Evolutionary conservation across 1,140 invertebrate species (phyloP), one percentile per base, ranked within the genome.

Genomic region (Halictus rubicundus): DNA sequence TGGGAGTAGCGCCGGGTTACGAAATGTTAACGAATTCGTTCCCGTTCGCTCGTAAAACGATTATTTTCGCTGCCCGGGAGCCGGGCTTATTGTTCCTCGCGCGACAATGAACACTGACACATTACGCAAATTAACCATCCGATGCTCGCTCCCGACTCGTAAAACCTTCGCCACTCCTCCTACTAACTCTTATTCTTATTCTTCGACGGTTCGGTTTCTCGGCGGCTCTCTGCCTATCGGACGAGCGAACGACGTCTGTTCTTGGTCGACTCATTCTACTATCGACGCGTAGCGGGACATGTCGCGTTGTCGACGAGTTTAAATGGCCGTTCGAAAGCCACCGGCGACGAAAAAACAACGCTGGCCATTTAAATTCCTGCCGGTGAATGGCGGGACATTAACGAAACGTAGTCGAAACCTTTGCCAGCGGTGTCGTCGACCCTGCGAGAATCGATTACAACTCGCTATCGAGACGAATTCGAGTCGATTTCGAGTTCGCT

Each of bases 1-100:
- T 25, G 75, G 42, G 27, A 52, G 57, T 46, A 39, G 19, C 66
- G 57, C 49, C 52, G 75, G 42, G n/a, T 70, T 78, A 52, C 42
- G 75, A 78, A 63, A 71, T 54, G 59, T 71, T 71, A 78, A 71
- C 75, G 66, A 69, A 77, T 65, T 68, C 49, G 63, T 70, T 65
- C 37, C 37, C 57, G 57, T 49, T 54, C 68, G 59, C 57, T 71
- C 68, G 59, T 52, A 37, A 64, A 78, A 61, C 57, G 75, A 78
- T 71, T 78, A 71, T 71, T 78, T 78, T 78, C 46, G 46, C 42
- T n/a, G 42, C 10, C 42, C 32, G 32, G 68, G 16, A 54, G 49
- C 37, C 16, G 59, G 0, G 16, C 16, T n/a, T 42, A 78, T 71
- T 78, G 75, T 70, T 78, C 60, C 32, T 14, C 27, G n/a, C 27